Percentiles rank a stretch among this genome's conserved stretches.
phyloP scores from a whole-genome alignment of 2,888 invertebrate genomes.

The Phengaris arion region DNA sequence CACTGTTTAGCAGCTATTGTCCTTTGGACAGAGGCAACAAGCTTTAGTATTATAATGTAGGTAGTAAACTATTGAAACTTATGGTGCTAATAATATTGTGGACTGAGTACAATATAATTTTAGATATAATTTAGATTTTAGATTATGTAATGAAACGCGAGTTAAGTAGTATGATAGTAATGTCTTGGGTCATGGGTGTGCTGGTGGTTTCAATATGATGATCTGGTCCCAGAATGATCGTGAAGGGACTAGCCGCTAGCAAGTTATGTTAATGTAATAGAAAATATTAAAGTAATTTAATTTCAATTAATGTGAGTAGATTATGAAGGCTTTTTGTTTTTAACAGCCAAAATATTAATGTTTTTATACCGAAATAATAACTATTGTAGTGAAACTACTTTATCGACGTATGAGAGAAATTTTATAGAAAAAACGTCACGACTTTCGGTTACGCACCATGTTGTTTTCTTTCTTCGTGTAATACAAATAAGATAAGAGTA shows the following conservation, averaged over 20 bases:
- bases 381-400: too few species aligned
- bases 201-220: conserved; percentile 14
- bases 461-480: too few species aligned
- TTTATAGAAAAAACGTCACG: too few species aligned
- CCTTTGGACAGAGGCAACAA: not conserved
- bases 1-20: not conserved
- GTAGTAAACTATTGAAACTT: not conserved
- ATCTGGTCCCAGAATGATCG: conserved; percentile 13
- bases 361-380: too few species aligned
- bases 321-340: too few species aligned
- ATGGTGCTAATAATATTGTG: not conserved
- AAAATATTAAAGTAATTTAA: too few species aligned
- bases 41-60: not conserved
- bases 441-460: too few species aligned
- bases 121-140: not conserved
- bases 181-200: not conserved
- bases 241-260: not conserved
- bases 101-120: not conserved
- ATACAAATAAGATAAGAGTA: too few species aligned
- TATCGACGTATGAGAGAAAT: too few species aligned
- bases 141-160: not conserved
- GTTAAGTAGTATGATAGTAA: conserved; percentile 1
- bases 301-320: too few species aligned
- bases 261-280: too few species aligned
- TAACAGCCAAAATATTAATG: too few species aligned